Percentiles rank a stretch among this genome's conserved stretches.
Conservation (phyloP, 2,113 vertebrate species). For the Lasiurus borealis region DNA sequence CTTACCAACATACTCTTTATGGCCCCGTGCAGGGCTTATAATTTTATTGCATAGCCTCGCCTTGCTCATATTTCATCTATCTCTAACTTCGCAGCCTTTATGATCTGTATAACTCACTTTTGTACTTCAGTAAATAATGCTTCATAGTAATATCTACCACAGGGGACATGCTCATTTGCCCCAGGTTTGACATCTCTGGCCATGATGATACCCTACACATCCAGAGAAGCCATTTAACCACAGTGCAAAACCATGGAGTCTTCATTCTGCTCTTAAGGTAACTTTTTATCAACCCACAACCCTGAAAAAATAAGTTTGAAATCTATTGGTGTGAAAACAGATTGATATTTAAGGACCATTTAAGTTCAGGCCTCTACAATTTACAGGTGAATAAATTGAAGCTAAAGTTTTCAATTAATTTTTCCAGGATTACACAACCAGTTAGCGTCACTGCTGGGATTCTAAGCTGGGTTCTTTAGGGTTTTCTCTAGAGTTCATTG, state of each 20-base stretch:
- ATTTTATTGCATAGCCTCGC: not conserved
- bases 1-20: conserved; percentile 39
- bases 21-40: not conserved
- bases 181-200: not conserved
- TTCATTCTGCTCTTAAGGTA: not conserved
- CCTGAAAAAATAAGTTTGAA: not conserved
- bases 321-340: not conserved
- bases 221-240: not conserved
- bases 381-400: not conserved
- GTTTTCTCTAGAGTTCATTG: not conserved
- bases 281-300: not conserved
- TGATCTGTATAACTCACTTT: conserved; percentile 2
- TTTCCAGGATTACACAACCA: not conserved
- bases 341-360: not conserved
- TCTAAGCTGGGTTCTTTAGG: not conserved
- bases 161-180: not conserved
- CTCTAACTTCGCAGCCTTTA: conserved; percentile 7
- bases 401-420: not conserved
- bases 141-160: not conserved
- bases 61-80: not conserved
- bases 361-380: not conserved
- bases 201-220: not conserved
- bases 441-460: not conserved
- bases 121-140: not conserved
- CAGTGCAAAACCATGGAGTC: not conserved